phyloP scores from a whole-genome alignment of 1,140 invertebrate species.

The Tetragnatha versicolor region DNA sequence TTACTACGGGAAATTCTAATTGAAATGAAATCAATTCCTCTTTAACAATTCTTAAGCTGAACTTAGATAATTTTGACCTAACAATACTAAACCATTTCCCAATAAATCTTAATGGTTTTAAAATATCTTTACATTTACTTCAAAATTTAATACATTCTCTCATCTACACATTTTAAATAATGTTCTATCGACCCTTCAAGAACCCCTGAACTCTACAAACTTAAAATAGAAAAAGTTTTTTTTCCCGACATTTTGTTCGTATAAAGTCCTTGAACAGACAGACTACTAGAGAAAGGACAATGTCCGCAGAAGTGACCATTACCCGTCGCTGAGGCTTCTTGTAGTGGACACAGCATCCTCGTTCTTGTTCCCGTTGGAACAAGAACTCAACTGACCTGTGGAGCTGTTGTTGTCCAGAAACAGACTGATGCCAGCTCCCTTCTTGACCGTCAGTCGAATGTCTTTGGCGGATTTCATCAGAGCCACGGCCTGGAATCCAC shows the following conservation, averaged over 20 bases:
- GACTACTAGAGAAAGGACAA: background rate
- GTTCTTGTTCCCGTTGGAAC: constrained; percentile 10
- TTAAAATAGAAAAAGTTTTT: background rate
- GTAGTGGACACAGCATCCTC: constrained; percentile 31
- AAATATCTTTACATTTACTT: too few species aligned
- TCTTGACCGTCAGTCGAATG: constrained; percentile 56
- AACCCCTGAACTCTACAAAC: background rate
- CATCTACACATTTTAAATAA: background rate
- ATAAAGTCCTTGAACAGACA: too few species aligned
- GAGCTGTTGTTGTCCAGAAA: constrained; percentile 54
- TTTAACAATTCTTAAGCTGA: too few species aligned
- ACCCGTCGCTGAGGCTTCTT: constrained; percentile 46
- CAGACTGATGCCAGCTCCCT: constrained; percentile 54
- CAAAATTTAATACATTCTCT: too few species aligned
- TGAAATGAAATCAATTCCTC: too few species aligned
- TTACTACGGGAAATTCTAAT: too few species aligned
- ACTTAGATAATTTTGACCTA: too few species aligned
- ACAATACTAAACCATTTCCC: too few species aligned
- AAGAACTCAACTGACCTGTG: background rate
- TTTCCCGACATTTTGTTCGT: too few species aligned
- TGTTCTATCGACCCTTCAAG: background rate
- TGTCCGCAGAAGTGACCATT: constrained; percentile 10
- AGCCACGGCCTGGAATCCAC: constrained; percentile 52
- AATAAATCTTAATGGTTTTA: too few species aligned
- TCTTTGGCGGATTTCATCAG: constrained; percentile 55